A percentile compares a stretch with the other conserved stretches of the same genome.
Evolutionary conservation across 2,888 invertebrate genomes (phyloP).

Genomic region (Habroteleia sp.): DNA sequence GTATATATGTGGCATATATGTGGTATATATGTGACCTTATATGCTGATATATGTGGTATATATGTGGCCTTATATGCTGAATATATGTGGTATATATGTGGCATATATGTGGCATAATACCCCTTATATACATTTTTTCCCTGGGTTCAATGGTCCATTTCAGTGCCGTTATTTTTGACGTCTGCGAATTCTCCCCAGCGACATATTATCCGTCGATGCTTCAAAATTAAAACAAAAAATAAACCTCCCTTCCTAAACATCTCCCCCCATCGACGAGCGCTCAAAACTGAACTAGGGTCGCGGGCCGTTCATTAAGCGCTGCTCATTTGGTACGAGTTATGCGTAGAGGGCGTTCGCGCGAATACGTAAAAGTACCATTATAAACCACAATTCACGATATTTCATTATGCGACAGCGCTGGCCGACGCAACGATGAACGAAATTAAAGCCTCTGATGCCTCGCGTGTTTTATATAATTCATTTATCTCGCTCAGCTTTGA

Average conservation of each 20-base stretch:
- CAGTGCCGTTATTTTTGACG: conserved; percentile 24
- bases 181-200: conserved; percentile 36
- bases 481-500: conserved; percentile 40
- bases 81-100: too few species aligned
- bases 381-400: conserved; percentile 49
- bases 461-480: conserved; percentile 50
- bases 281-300: conserved; percentile 43
- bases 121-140: too few species aligned
- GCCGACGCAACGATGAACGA: conserved; percentile 36
- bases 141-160: too few species aligned
- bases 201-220: conserved; percentile 35
- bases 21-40: too few species aligned
- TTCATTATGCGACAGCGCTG: conserved; percentile 56
- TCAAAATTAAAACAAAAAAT: conserved; percentile 31
- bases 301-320: conserved; percentile 38
- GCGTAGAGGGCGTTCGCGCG: conserved; percentile 34
- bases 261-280: conserved; percentile 25
- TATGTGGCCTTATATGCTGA: too few species aligned
- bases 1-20: too few species aligned
- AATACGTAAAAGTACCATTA: conserved; percentile 53
- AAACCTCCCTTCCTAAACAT: too few species aligned
- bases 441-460: conserved; percentile 43
- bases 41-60: too few species aligned
- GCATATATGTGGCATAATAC: too few species aligned
- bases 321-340: conserved; percentile 40